These are phyloP conservation scores for Melipona quadrifasciata DNA, from an alignment of 1,140 invertebrate genomes.

Conservation along the genomic window DNA sequence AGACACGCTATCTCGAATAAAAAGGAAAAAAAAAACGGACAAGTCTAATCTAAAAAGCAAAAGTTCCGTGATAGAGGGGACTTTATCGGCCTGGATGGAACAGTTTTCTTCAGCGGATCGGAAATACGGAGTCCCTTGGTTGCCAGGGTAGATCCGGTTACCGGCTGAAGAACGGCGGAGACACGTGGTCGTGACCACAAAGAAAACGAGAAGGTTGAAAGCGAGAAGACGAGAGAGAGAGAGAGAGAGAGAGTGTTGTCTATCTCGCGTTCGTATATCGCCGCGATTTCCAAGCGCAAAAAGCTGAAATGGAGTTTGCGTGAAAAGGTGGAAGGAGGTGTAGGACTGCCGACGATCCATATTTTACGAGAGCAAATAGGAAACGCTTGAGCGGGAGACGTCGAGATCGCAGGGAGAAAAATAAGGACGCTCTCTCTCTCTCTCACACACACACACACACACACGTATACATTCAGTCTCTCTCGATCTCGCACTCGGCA, in stretches of 20 bases:
- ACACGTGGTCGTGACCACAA: slow-evolving; percentile 13
- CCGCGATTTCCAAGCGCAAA: slow-evolving; percentile 41
- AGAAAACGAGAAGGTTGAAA: slow-evolving; percentile 36
- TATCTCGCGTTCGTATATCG: slow-evolving; percentile 41
- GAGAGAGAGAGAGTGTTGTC: background rate
- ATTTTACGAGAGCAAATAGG: slow-evolving; percentile 56
- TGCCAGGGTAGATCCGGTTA: slow-evolving; percentile 15
- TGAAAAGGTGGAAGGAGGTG: slow-evolving; percentile 29
- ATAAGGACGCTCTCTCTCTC: background rate
- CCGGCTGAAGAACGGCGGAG: slow-evolving; percentile 7
- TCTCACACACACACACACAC: background rate
- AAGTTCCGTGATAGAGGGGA: slow-evolving; percentile 73
- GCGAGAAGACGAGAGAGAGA: background rate
- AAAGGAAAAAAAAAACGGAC: too few species aligned
- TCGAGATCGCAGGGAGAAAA: background rate
- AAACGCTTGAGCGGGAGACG: slow-evolving; percentile 42
- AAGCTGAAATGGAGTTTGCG: slow-evolving; percentile 56
- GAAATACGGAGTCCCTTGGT: background rate
- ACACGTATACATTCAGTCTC: background rate
- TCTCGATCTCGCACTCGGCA: slow-evolving; percentile 27
- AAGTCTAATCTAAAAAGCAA: background rate
- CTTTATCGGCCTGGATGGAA: slow-evolving; percentile 50
- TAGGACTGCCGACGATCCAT: slow-evolving; percentile 47
- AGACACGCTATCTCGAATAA: too few species aligned
- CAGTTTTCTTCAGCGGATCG: background rate